These are phyloP conservation scores for Pituophis catenifer DNA, from an alignment of 2,113 vertebrate genomes.

Conservation along the genomic window DNA sequence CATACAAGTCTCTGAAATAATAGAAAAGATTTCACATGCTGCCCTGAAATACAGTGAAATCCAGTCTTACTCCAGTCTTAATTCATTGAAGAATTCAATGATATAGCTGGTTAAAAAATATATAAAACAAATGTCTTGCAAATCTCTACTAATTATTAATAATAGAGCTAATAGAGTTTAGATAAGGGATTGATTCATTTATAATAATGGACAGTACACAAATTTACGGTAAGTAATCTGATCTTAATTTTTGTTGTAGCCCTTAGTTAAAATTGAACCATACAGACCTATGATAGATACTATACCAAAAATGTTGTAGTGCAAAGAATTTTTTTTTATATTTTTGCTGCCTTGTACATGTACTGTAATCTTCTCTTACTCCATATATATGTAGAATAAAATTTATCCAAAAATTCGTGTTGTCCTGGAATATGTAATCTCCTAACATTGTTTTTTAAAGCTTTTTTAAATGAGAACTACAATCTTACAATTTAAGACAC, in stretches of 20 bases:
- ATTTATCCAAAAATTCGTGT: slow-evolving; percentile 10
- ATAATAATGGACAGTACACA: not conserved
- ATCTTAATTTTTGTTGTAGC: not conserved
- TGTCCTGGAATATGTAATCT: not conserved
- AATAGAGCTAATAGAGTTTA: not conserved
- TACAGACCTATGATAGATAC: not conserved
- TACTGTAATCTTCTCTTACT: not conserved
- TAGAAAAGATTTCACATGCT: not conserved
- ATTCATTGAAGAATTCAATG: not conserved
- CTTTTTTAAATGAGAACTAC: not conserved
- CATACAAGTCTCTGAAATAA: not conserved
- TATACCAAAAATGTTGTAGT: not conserved
- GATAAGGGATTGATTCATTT: not conserved
- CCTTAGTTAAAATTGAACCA: not conserved
- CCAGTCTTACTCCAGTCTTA: not conserved
- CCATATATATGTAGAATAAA: not conserved
- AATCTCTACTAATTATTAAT: not conserved
- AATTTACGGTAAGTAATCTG: not conserved
- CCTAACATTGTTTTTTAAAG: not conserved
- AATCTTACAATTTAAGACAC: not conserved
- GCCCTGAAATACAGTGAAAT: not conserved
- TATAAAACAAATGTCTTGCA: not conserved
- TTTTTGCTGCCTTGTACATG: not conserved
- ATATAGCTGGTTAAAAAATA: not conserved
- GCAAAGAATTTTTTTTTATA: not conserved